Evolutionary conservation across 2,113 vertebrate genomes (phyloP).

Genomic region (Hystrix brachyura): DNA sequence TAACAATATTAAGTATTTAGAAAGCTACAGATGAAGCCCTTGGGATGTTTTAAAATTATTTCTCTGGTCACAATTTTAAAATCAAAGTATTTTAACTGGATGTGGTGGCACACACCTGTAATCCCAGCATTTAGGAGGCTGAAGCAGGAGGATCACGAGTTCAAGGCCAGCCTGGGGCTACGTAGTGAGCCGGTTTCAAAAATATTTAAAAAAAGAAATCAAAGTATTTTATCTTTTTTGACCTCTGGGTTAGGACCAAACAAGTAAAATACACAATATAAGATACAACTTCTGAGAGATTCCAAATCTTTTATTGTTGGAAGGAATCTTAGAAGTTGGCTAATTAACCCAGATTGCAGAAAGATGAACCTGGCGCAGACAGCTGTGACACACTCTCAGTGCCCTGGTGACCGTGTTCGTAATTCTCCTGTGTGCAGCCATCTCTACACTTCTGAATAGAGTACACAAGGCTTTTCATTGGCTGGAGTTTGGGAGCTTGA

Average conservation of each 20-base stretch:
- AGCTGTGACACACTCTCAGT: neutral
- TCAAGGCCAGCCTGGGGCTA: too few relatives aligned
- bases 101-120: too few relatives aligned
- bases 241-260: conserved; percentile 2
- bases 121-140: too few relatives aligned
- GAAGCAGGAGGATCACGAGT: too few relatives aligned
- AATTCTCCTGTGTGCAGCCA: neutral
- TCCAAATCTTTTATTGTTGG: neutral
- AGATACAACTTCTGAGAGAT: conserved; percentile 29
- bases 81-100: neutral
- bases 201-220: neutral
- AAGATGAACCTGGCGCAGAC: neutral
- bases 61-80: conserved; percentile 13
- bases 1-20: neutral
- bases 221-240: conserved; percentile 46
- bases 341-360: neutral
- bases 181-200: too few relatives aligned
- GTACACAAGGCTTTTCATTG: neutral
- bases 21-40: neutral
- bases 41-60: conserved; percentile 33
- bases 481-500: neutral
- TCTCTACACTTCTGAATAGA: neutral
- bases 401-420: neutral
- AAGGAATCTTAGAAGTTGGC: conserved; percentile 22
- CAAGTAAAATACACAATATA: conserved; percentile 5